These are phyloP conservation scores for Achatina immaculata DNA, from an alignment of 1,140 invertebrate species.

Conservation along the genomic window DNA sequence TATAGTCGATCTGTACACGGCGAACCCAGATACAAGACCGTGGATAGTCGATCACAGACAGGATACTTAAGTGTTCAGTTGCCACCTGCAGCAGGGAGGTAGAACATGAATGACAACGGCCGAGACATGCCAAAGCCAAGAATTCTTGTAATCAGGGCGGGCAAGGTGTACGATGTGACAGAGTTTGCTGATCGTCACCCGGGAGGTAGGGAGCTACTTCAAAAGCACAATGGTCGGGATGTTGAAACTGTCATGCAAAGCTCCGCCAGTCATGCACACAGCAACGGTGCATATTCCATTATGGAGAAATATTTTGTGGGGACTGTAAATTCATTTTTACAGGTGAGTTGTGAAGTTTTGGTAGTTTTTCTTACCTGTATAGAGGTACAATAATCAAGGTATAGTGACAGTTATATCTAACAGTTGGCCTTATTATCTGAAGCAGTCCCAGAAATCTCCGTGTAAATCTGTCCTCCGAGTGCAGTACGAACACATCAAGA, in stretches of 20 bases:
- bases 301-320: slow-evolving; percentile 68
- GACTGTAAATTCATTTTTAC: neutral
- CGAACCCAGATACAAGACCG: neutral
- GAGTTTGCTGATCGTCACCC: slow-evolving; percentile 69
- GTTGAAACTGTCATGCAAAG: slow-evolving; percentile 63
- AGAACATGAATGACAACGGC: neutral
- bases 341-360: slow-evolving; percentile 6
- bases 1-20: neutral
- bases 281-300: slow-evolving; percentile 67
- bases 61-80: neutral
- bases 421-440: too few relatives aligned
- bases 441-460: too few relatives aligned
- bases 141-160: slow-evolving; percentile 54
- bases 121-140: neutral
- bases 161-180: slow-evolving; percentile 69
- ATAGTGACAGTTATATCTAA: too few relatives aligned
- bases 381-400: too few relatives aligned
- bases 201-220: slow-evolving; percentile 66
- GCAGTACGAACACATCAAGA: too few relatives aligned
- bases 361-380: too few relatives aligned
- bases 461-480: too few relatives aligned
- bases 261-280: slow-evolving; percentile 65
- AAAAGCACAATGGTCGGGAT: slow-evolving; percentile 63
- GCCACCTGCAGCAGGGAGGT: neutral
- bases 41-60: neutral